Evolutionary conservation across 2,888 invertebrate species (phyloP).

Genomic region (Siphonodentalium dalli): DNA sequence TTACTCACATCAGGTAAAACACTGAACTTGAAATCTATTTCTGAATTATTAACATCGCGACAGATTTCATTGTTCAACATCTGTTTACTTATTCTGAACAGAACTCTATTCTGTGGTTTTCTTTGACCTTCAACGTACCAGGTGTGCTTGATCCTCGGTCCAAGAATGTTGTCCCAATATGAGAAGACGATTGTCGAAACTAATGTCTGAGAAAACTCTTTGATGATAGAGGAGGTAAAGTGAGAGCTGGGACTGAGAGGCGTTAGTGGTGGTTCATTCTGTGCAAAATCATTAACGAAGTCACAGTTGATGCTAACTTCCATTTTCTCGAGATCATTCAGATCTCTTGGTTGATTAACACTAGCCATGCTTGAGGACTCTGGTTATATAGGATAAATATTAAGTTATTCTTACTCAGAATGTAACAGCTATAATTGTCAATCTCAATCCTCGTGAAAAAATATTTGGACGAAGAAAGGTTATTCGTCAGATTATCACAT

Average conservation of each 20-base stretch:
- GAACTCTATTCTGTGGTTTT: conserved; percentile 33
- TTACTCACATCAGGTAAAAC: conserved; percentile 51
- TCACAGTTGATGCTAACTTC: no score
- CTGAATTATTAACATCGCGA: conserved; percentile 46
- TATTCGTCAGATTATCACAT: no score
- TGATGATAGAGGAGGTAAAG: conserved; percentile 42
- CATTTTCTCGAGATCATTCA: no score
- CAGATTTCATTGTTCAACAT: conserved; percentile 61
- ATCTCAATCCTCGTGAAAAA: no score
- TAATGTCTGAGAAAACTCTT: conserved; percentile 31
- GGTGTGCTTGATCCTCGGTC: conserved; percentile 55
- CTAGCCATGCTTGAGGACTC: no score
- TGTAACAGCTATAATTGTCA: no score
- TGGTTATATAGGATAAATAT: no score
- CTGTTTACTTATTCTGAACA: conserved; percentile 53
- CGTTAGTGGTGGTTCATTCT: conserved; percentile 18
- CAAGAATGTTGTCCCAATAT: conserved; percentile 63
- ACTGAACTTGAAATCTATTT: conserved; percentile 57
- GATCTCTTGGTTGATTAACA: no score
- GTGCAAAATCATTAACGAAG: no score
- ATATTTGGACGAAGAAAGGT: no score
- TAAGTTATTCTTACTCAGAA: no score
- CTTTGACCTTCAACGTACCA: conserved; percentile 42
- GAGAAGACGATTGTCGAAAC: conserved; percentile 47
- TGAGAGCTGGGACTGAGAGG: conserved; percentile 52